Evolutionary conservation across 2,888 invertebrate genomes (phyloP), one percentile per base, ranked within the genome.

Genomic region (Pocota personata): DNA sequence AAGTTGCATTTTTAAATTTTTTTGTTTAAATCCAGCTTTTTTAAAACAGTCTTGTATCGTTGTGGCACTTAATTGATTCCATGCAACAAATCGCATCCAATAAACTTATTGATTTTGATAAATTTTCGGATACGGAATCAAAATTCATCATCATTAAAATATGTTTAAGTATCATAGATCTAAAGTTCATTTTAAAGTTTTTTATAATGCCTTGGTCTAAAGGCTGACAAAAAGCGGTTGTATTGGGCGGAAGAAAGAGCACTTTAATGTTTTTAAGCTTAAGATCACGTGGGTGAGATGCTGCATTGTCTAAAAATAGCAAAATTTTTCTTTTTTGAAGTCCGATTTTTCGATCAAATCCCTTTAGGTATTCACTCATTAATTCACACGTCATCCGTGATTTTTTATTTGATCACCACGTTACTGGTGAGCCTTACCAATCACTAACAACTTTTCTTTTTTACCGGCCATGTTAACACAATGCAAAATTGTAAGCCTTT

Each of bases 381-480:
- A n/a, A n/a, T n/a, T n/a, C n/a, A n/a, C n/a, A n/a, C n/a, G n/a
- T n/a, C n/a, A n/a, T n/a, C n/a, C n/a, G n/a, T n/a, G n/a, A n/a
- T n/a, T n/a, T n/a, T n/a, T n/a, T n/a, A n/a, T n/a, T 50, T 30
- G 55, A 40, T 57, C 21, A 12, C 55, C 55, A 55, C n/a, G 40
- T 40, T 40, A 40, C 40, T 14, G 40, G 1, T 32, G 7, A 55
- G 89, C 88, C 88, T 90, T 90, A 60, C 89, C 90, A 82, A 90
- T 90, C 21, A 90, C 89, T 32, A 91, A 46, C 16, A 62, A 87
- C 72, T 89, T 89, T 87, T 87, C 87, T 89, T 90, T 90, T 87
- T 90, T 89, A 55, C 90, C 90, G 87, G 75, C 87, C 88, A 89
- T 89, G 84, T 90, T 90, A 2, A 89, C 88, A 84, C 89, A 88